Percentiles rank a stretch among this genome's conserved stretches.
phyloP scores from a whole-genome alignment of 2,113 vertebrate genomes.

The Corapipo altera region DNA sequence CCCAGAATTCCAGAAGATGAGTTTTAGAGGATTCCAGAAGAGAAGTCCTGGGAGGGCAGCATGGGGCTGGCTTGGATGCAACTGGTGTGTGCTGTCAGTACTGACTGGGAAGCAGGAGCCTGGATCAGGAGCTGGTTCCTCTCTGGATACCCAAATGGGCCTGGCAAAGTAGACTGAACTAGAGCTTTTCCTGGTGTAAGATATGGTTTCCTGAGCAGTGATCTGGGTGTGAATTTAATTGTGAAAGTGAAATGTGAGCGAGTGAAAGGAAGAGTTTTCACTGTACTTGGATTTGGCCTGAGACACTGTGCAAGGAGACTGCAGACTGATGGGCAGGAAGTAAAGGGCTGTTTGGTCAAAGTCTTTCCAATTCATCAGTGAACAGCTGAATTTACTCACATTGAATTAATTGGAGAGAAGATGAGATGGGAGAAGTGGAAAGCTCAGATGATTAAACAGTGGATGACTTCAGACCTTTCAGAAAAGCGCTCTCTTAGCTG shows the following conservation, averaged over 20 bases:
- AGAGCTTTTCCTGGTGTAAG: background rate
- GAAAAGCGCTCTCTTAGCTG: background rate
- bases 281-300: background rate
- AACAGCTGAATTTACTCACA: background rate
- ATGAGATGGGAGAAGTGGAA: background rate
- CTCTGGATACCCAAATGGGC: background rate
- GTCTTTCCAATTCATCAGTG: background rate
- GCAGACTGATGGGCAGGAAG: background rate
- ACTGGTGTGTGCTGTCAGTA: background rate
- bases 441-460: background rate
- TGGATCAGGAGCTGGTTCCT: background rate
- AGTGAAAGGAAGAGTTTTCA: background rate
- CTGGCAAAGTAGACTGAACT: background rate
- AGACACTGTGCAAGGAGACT: background rate
- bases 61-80: background rate
- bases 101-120: background rate
- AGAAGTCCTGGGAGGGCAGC: background rate
- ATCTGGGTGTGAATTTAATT: background rate
- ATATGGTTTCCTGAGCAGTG: background rate
- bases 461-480: background rate
- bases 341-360: background rate
- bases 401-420: background rate
- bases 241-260: background rate
- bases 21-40: background rate
- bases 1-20: background rate